These are phyloP conservation scores for Oreochromis mossambicus DNA, from an alignment of 2,797 vertebrate species.

Conservation along the genomic window DNA sequence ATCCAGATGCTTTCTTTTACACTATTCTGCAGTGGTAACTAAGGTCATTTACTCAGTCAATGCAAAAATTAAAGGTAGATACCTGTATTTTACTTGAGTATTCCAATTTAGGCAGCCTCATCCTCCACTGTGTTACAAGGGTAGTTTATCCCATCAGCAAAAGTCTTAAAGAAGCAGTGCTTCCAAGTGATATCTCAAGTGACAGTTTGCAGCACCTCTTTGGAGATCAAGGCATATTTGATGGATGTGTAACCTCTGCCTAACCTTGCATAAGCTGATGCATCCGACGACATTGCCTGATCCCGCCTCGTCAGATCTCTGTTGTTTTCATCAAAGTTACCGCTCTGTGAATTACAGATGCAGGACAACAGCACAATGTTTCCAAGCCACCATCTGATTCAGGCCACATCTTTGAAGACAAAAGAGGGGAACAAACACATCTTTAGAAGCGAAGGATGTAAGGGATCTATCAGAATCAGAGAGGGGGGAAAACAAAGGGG, in stretches of 20 bases:
- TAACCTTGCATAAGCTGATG: constrained; percentile 15
- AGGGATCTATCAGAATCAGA: constrained; percentile 19
- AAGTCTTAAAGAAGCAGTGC: background rate
- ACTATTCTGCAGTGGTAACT: background rate
- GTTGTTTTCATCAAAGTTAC: constrained; percentile 42
- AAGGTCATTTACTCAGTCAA: background rate
- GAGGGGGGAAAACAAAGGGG: background rate
- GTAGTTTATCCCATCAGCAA: background rate
- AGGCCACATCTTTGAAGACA: constrained; percentile 47
- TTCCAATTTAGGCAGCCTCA: background rate
- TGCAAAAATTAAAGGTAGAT: background rate
- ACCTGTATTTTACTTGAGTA: background rate
- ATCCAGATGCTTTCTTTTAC: constrained; percentile 11
- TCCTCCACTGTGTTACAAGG: background rate
- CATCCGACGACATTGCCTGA: background rate
- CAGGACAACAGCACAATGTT: background rate
- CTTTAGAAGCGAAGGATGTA: constrained; percentile 54
- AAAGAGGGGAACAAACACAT: constrained; percentile 40
- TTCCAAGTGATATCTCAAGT: background rate
- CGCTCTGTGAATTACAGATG: constrained; percentile 15
- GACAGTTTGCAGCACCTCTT: background rate
- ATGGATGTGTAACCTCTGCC: constrained; percentile 1
- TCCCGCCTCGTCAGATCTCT: constrained; percentile 16
- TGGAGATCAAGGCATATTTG: background rate
- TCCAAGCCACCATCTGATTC: constrained; percentile 24